These are phyloP conservation scores for Phenacoccus solenopsis DNA, from an alignment of 1,140 invertebrate genomes.

Conservation along the genomic window DNA sequence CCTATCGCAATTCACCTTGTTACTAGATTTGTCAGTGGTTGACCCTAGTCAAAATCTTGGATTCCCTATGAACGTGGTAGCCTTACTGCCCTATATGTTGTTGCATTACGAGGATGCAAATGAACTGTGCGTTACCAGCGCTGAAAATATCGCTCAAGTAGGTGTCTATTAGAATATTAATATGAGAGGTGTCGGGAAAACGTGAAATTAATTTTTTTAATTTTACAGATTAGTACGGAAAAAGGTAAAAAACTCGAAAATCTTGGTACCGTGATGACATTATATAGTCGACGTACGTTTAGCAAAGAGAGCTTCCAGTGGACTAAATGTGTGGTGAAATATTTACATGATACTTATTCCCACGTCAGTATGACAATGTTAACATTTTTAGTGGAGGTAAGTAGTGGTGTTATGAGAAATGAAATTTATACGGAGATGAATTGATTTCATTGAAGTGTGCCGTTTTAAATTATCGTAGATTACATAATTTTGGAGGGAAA, in stretches of 20 bases:
- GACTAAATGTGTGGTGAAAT: constrained; percentile 99
- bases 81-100: constrained; percentile 89
- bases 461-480: no score
- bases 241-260: constrained; percentile 88
- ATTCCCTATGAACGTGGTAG: constrained; percentile 94
- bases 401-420: no score
- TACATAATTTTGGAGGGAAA: no score
- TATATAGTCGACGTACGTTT: constrained; percentile 91
- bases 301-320: constrained; percentile 98
- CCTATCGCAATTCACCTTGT: constrained; percentile 73
- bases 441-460: no score
- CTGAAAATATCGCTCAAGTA: constrained; percentile 87
- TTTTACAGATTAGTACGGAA: constrained; percentile 60
- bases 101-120: constrained; percentile 94
- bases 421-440: no score
- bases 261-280: constrained; percentile 93
- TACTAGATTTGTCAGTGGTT: constrained; percentile 78
- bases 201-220: constrained; percentile 9
- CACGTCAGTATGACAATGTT: constrained; percentile 82
- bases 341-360: constrained; percentile 91
- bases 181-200: background rate
- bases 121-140: constrained; percentile 79
- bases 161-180: background rate
- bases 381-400: constrained; percentile 87
- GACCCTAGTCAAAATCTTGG: constrained; percentile 81